phyloP scores from a whole-genome alignment of 2,113 vertebrate species.

The Etia nguti region DNA sequence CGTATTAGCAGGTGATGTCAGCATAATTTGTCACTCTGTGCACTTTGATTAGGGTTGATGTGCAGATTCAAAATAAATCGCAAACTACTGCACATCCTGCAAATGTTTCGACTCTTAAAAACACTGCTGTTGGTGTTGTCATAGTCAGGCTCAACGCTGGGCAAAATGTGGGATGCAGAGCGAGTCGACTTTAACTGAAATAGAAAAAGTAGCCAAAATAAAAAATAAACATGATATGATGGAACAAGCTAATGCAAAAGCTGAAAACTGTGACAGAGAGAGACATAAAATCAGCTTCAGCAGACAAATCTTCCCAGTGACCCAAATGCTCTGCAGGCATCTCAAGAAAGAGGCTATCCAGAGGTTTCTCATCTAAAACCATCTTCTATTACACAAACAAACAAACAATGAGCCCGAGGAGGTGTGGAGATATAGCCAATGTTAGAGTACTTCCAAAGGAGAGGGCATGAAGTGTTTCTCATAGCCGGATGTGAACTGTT shows the following conservation, averaged over 20 bases:
- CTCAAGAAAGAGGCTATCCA: not conserved
- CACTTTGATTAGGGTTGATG: not conserved
- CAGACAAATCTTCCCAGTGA: not conserved
- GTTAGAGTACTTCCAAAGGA: conserved; percentile 17
- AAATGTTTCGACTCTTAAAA: not conserved
- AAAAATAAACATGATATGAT: not conserved
- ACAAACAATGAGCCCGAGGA: not conserved
- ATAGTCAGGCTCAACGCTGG: not conserved
- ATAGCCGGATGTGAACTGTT: conserved; percentile 39
- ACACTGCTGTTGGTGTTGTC: not conserved
- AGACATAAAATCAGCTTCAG: not conserved
- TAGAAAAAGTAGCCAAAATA: not conserved
- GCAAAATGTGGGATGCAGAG: not conserved
- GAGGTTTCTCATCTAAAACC: not conserved
- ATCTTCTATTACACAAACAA: not conserved
- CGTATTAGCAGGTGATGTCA: not conserved
- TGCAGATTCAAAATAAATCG: not conserved
- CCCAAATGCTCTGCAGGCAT: not conserved
- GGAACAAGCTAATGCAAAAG: not conserved
- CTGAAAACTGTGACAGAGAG: not conserved
- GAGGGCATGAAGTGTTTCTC: conserved; percentile 72
- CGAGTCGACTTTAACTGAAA: not conserved
- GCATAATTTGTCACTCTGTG: not conserved
- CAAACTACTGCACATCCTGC: not conserved
- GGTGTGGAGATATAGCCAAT: not conserved